Base-by-base conservation (phyloP, 1,140 invertebrate species). In the Gryllus bimaculatus region DNA sequence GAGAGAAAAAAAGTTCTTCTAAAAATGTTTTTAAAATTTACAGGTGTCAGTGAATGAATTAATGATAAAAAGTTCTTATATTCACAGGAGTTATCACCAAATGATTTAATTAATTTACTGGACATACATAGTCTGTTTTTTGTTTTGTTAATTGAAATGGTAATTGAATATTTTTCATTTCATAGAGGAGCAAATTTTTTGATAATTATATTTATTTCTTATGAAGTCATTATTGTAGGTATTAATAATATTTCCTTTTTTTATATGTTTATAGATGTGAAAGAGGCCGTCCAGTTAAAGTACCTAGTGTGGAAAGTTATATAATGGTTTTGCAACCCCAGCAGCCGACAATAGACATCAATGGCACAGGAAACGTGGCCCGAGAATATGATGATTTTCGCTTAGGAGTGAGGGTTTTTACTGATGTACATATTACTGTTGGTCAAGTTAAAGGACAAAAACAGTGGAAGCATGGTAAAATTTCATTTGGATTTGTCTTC, bases 331-430 rank as follows among this genome's bases (percentile, higher is more conserved):
- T 96, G 80, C 92, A 94, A 82, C 93, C 94, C 8, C 93, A 94
- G 82, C 92, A 93, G 80, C 95, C 95, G 15, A 92, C 90, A 77
- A 95, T 97, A 81, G 90, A 92, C 20, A 90, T 97, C 77, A 94
- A 93, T 84, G 95, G 95, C 47, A 93, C 92, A 21, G 89, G 90
- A 48, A 95, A 95, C 85, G 89, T 95, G 76, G 93, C 94, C 4
- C 87, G 93, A n/a, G 93, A 95, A 83, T 95, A 96, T 84, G 90
- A 93, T 47, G 93, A 95, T 83, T 95, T 97, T 86, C 88, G 94
- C 80, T 86, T 92, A 79, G 95, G 95, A 4, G 92, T 96, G 8
- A 87, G 90, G n/a, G 91, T 97, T 2, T 95, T 97, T 87, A 91
- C 93, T 0, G 94, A 96, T 82, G 89, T 95, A 10, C 88, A 89